phyloP scores from a whole-genome alignment of 2,113 vertebrate genomes.

The Lycaon pictus region DNA sequence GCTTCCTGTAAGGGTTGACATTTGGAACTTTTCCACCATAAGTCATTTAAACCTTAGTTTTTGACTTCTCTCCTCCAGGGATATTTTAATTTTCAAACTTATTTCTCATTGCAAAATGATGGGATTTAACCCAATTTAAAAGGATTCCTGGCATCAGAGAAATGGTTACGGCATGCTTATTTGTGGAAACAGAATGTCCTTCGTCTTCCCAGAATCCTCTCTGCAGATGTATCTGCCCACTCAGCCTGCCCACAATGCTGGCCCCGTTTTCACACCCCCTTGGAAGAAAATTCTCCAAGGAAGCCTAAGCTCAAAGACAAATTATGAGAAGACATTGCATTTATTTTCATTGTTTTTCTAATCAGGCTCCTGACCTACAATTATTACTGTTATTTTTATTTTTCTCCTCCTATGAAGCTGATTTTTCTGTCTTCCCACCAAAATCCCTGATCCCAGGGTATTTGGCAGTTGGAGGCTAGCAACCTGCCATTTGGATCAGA shows the following conservation, averaged over 20 bases:
- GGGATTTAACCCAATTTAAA: conserved; percentile 26
- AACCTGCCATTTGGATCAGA: not conserved
- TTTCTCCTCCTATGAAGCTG: not conserved
- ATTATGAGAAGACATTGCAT: not conserved
- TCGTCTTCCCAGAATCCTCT: not conserved
- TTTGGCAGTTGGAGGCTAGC: not conserved
- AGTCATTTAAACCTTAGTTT: conserved; percentile 8
- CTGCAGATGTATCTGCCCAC: not conserved
- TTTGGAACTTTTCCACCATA: not conserved
- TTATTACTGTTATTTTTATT: not conserved
- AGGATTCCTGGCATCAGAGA: not conserved
- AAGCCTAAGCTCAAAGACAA: conserved; percentile 29
- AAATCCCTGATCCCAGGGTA: not conserved
- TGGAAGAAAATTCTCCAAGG: not conserved
- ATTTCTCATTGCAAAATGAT: conserved; percentile 26
- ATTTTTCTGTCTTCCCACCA: not conserved
- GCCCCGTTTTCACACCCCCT: not conserved
- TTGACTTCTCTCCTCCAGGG: not conserved
- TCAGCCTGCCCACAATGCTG: not conserved
- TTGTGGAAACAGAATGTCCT: conserved; percentile 3
- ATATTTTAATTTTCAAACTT: conserved; percentile 42
- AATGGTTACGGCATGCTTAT: not conserved
- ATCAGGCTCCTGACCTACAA: not conserved
- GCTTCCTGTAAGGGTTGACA: not conserved
- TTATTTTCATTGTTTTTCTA: conserved; percentile 40